phyloP scores from a whole-genome alignment of 2,113 vertebrate genomes.

The Oryzias celebensis region DNA sequence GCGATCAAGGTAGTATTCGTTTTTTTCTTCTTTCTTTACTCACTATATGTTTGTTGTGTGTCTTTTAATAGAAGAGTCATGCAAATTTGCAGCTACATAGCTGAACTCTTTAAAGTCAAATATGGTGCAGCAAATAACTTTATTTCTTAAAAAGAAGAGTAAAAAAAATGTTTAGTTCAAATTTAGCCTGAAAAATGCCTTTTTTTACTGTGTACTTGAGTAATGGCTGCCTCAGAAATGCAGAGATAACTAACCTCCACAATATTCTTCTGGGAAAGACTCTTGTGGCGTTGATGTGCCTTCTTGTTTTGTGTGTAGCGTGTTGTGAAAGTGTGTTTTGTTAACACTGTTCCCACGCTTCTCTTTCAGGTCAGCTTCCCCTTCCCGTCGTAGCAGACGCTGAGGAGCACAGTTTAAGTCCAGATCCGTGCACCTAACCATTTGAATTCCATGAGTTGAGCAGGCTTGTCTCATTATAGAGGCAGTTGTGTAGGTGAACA shows the following conservation, averaged over 20 bases:
- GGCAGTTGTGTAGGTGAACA: conserved; percentile 97
- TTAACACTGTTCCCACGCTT: conserved; percentile 61
- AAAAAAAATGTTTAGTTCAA: no score
- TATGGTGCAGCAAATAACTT: conserved; percentile 10
- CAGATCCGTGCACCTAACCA: conserved; percentile 80
- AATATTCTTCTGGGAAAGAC: background rate
- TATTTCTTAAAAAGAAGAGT: background rate
- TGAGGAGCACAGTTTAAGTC: conserved; percentile 84
- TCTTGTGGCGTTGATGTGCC: conserved; percentile 8
- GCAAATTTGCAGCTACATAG: conserved; percentile 13
- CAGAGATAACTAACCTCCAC: background rate
- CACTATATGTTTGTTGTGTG: conserved; percentile 77
- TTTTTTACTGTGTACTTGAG: no score
- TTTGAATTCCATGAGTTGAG: conserved; percentile 99
- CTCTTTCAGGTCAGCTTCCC: conserved; percentile 91
- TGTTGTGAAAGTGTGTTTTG: conserved; percentile 17
- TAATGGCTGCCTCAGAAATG: background rate
- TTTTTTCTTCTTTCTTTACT: conserved; percentile 75
- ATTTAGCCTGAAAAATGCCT: no score
- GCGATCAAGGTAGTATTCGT: conserved; percentile 99
- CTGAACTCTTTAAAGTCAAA: conserved; percentile 12
- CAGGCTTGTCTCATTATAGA: conserved; percentile 99
- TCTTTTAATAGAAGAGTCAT: conserved; percentile 34
- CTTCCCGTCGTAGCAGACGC: conserved; percentile 92
- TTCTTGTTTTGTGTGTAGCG: conserved; percentile 35